Evolutionary conservation across 2,888 invertebrate genomes (phyloP).

Genomic region (Mythimna vitellina): DNA sequence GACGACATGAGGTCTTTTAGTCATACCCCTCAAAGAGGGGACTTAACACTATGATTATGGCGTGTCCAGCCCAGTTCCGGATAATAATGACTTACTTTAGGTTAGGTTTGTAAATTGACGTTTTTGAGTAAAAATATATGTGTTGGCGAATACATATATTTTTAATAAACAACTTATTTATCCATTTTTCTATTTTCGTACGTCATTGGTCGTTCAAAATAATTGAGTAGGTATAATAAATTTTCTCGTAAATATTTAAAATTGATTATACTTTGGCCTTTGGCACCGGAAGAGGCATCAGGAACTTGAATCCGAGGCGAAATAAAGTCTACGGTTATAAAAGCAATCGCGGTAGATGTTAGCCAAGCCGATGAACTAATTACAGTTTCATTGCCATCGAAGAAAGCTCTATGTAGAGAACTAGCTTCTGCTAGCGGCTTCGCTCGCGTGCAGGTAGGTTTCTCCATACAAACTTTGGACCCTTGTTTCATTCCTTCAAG

Average conservation of each 20-base stretch:
- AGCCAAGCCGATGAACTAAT: constrained; percentile 31
- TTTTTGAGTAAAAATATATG: neutral
- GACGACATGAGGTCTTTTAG: no score
- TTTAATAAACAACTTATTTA: neutral
- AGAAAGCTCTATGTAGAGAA: constrained; percentile 20
- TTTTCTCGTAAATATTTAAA: constrained; percentile 17
- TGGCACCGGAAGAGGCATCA: constrained; percentile 47
- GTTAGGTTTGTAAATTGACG: no score
- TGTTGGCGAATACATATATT: no score
- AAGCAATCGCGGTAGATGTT: constrained; percentile 25
- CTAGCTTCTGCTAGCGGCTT: neutral
- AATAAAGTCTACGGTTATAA: constrained; percentile 40
- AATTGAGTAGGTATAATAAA: constrained; percentile 12
- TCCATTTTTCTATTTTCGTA: neutral
- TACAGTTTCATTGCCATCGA: constrained; percentile 28
- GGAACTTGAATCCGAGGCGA: constrained; percentile 36
- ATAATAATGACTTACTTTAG: no score
- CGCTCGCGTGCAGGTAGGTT: no score
- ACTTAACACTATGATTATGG: no score
- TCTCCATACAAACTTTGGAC: no score
- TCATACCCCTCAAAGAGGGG: no score
- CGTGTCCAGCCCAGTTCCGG: no score
- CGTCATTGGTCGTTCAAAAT: neutral
- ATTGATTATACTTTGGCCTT: constrained; percentile 51
- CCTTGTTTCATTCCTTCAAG: no score